Conservation (phyloP, 2,888 invertebrate species). For the Aleiodes alternator region DNA sequence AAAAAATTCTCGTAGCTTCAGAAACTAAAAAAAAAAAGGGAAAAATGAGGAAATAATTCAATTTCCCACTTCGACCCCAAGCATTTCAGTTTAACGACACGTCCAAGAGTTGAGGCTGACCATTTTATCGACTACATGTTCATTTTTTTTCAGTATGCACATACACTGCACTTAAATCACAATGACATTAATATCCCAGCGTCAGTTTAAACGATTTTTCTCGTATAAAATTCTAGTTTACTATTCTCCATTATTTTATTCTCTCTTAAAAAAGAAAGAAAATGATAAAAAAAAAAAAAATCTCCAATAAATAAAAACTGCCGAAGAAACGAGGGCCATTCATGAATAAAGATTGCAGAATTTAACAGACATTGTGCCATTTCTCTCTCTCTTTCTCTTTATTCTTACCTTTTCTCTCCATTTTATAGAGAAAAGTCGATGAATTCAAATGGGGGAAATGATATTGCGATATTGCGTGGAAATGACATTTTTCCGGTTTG, state of each 20-base stretch:
- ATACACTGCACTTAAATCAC: conserved; percentile 16
- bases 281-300: neutral
- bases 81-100: conserved; percentile 12
- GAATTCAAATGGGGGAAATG: conserved; percentile 12
- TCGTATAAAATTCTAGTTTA: conserved; percentile 23
- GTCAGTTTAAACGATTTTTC: conserved; percentile 16
- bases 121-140: conserved; percentile 7
- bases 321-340: conserved; percentile 4
- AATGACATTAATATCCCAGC: conserved; percentile 23
- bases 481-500: conserved; percentile 30
- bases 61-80: neutral
- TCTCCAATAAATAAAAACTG: neutral
- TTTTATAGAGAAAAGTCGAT: neutral
- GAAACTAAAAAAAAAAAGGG: neutral
- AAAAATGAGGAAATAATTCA: conserved; percentile 10
- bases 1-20: too few species aligned
- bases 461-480: conserved; percentile 26
- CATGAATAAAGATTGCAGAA: conserved; percentile 40
- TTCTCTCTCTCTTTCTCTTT: conserved; percentile 11
- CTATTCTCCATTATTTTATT: neutral
- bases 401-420: neutral
- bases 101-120: neutral
- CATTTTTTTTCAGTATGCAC: neutral
- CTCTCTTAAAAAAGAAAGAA: neutral
- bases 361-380: neutral